Conservation (phyloP, 2,888 invertebrate genomes). For the Athripsodes cinereus region DNA sequence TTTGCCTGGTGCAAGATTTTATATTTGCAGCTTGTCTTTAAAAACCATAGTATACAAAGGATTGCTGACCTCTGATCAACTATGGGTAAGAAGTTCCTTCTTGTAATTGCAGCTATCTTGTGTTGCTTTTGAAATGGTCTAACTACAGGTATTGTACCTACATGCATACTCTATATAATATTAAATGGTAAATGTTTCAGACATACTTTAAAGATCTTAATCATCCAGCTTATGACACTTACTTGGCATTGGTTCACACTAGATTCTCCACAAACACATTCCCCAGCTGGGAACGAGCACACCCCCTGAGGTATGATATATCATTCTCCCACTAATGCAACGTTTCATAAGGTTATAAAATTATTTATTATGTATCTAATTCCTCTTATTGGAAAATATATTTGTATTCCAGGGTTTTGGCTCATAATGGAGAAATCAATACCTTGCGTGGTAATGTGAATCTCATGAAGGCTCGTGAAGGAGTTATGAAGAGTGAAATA, state of each 20-base stretch:
- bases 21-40: conserved; percentile 91
- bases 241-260: conserved; percentile 94
- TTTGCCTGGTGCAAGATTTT: conserved; percentile 82
- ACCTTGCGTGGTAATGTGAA: conserved; percentile 97
- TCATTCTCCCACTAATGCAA: too few species aligned
- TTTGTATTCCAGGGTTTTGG: conserved; percentile 61
- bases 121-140: too few species aligned
- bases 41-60: conserved; percentile 96
- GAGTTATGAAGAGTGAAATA: conserved; percentile 85
- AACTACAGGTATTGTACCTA: too few species aligned
- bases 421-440: conserved; percentile 99
- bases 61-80: conserved; percentile 90
- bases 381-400: background rate
- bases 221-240: conserved; percentile 82
- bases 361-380: too few species aligned
- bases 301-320: conserved; percentile 75
- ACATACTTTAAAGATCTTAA: conserved; percentile 65
- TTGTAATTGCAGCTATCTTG: background rate
- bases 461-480: conserved; percentile 97
- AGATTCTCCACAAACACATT: conserved; percentile 99
- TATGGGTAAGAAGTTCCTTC: conserved; percentile 54
- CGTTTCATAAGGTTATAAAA: too few species aligned
- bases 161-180: too few species aligned
- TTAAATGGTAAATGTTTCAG: too few species aligned
- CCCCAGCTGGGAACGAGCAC: conserved; percentile 98